These are phyloP conservation scores for Columba livia DNA, from an alignment of 2,113 vertebrate genomes.

Conservation along the genomic window DNA sequence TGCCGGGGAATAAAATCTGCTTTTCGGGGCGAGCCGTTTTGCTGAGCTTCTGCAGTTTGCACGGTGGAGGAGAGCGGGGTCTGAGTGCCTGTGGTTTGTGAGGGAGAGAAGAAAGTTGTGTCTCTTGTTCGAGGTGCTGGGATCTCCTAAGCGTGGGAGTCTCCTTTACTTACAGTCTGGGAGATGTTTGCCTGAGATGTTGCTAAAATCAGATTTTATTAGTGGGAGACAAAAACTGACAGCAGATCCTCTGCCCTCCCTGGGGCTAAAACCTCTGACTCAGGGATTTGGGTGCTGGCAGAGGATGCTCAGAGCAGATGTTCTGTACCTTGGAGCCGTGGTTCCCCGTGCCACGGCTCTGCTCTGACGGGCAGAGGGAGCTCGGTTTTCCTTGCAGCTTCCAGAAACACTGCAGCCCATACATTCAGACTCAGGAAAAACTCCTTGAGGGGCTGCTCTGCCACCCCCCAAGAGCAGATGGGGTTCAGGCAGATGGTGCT, in stretches of 20 bases:
- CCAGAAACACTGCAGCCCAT: neutral
- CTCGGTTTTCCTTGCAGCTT: neutral
- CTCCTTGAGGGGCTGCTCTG: neutral
- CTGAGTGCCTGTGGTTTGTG: neutral
- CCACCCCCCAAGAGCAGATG: neutral
- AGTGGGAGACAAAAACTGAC: neutral
- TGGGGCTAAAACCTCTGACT: neutral
- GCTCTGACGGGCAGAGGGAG: neutral
- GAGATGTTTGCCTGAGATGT: neutral
- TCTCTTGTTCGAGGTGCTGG: neutral
- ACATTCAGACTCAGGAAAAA: neutral
- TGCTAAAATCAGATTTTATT: neutral
- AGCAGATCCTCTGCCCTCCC: neutral
- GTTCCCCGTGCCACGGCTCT: neutral
- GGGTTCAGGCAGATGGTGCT: neutral
- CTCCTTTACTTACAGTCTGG: fast-evolving
- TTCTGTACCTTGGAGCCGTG: fast-evolving
- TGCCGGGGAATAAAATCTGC: neutral
- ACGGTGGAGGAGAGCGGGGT: neutral
- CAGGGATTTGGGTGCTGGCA: neutral
- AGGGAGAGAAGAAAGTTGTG: neutral
- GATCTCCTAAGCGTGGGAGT: neutral
- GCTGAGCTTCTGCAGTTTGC: neutral
- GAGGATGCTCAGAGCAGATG: neutral
- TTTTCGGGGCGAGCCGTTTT: neutral